Base-by-base conservation (phyloP, 2,888 invertebrate genomes). In the Acleris emargana region DNA sequence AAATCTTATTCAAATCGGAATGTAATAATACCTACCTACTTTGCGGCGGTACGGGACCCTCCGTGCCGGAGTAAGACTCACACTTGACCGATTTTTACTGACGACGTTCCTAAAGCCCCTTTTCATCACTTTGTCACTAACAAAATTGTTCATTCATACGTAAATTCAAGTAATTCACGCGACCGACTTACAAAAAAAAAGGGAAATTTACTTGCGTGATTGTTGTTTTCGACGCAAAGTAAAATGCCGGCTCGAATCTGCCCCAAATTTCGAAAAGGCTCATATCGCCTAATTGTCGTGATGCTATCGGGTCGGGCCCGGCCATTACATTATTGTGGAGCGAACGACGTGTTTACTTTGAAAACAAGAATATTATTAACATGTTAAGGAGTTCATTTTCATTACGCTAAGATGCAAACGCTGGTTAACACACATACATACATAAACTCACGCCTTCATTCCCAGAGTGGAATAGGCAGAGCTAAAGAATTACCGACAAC, bases 131-230 rank as follows among this genome's bases (percentile, higher is more conserved):
- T 13, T 0, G 13, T 38, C 13, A 38, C 13, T 11, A 17, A 49
- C 49, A 17, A 11, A 49, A 20, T 49, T 4, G 5, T 4, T 38
- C 18, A 38, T 38, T 18, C 18, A 3, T 38, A 18, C 13, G 20
- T 22, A 20, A 50, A 42, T 20, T 3, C 18, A 53, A 9, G 16
- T 38, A 42, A 20, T 20, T 16, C 16, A 16, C 38, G 18, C 28
- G 52, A 18, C 53, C 42, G 20, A 2, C 1, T 16, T 20, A 22
- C 25, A 42, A 54, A 20, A 38, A 25, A 38, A 3, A 42, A 54
- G n/a, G n/a, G 42, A 38, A 53, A 42, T 17, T n/a, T 17, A 54
- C 54, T 42, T 42, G 54, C 54, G 54, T 54, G 54, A 42, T 54
- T 45, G 45, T 45, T 45, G 7, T 20, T 42, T 42, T 20, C 16